Evolutionary conservation across 1,140 invertebrate genomes (phyloP), one percentile per base, ranked within the genome.

Genomic region (Melipona quadrifasciata): DNA sequence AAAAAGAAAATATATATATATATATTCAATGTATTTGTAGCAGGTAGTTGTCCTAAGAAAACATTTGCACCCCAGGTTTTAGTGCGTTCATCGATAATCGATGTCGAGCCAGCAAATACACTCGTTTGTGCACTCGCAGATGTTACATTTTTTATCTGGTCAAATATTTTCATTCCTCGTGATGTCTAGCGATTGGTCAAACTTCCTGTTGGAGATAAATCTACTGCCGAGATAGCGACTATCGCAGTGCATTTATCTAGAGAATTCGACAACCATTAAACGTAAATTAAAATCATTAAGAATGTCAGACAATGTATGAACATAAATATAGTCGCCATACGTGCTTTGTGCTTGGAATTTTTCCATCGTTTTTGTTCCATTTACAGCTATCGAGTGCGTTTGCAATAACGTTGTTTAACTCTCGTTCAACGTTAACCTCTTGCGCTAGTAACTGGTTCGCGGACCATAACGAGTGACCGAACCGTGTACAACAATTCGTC

Each of bases 11-110:
- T 10, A 10, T 47, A 47, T 39, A 39, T 39, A 39, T 47, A 47
- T 47, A 47, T 47, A 68, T 67, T 51, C 78, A n/a, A 65, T 65
- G 57, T 53, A 64, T 80, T 68, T 24, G 2, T 17, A 5, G 58
- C 83, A 74, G 83, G 68, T 84, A 84, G 83, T 19, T 31, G 70
- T 47, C 83, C 83, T 84, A 84, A 80, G n/a, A 58, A 74, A 84
- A 84, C 70, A 84, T 73, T 24, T 0, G 16, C 17, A 11, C 2
- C 21, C 2, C 12, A 16, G 0, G 27, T 16, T 51, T 21, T 2
- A 17, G 16, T 64, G 31, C 67, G 39, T 11, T 11, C n/a, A 84
- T 10, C 82, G 76, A 84, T 84, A 71, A 71, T 72, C 76, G 17
- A 78, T 57, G 39, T 19, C 17, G 1, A 57, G 27, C 74, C 34